These are phyloP conservation scores for Ectemnius lituratus DNA, from an alignment of 2,888 invertebrate species.

Conservation along the genomic window DNA sequence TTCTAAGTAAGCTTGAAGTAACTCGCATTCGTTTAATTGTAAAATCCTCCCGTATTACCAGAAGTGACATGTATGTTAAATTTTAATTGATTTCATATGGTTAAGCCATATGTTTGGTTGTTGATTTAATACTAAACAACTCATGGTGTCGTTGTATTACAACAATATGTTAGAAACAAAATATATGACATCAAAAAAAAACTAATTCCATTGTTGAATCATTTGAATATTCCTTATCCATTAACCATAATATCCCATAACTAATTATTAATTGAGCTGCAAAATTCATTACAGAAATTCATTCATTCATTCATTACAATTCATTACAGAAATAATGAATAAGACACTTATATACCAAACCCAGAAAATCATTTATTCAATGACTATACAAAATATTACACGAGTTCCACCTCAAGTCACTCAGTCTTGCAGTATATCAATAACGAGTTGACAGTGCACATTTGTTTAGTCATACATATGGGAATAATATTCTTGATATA, in stretches of 20 bases:
- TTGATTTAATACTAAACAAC: conserved; percentile 57
- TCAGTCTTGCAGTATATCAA: conserved; percentile 52
- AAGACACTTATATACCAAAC: conserved; percentile 36
- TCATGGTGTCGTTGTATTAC: conserved; percentile 68
- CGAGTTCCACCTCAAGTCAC: conserved; percentile 32
- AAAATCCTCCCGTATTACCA: conserved; percentile 74
- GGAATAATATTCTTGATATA: conserved; percentile 95
- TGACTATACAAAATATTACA: conserved; percentile 71
- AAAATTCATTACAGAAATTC: conserved; percentile 3
- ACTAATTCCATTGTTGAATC: too few relatives aligned
- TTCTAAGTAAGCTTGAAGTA: conserved; percentile 66
- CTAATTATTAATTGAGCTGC: not conserved
- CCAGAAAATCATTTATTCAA: conserved; percentile 60
- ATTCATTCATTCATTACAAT: too few relatives aligned
- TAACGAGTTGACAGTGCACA: conserved; percentile 36
- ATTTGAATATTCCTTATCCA: too few relatives aligned
- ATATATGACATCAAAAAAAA: conserved; percentile 30
- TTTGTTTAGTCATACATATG: conserved; percentile 87
- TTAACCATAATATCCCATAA: too few relatives aligned
- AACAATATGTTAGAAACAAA: conserved; percentile 68
- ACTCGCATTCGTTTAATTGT: conserved; percentile 59
- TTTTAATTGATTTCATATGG: conserved; percentile 66
- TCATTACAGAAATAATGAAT: not conserved
- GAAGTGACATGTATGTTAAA: conserved; percentile 75
- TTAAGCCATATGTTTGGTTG: conserved; percentile 51